These are phyloP conservation scores for Drosophila guanche DNA, from an alignment of 1,140 invertebrate genomes.

Conservation along the genomic window DNA sequence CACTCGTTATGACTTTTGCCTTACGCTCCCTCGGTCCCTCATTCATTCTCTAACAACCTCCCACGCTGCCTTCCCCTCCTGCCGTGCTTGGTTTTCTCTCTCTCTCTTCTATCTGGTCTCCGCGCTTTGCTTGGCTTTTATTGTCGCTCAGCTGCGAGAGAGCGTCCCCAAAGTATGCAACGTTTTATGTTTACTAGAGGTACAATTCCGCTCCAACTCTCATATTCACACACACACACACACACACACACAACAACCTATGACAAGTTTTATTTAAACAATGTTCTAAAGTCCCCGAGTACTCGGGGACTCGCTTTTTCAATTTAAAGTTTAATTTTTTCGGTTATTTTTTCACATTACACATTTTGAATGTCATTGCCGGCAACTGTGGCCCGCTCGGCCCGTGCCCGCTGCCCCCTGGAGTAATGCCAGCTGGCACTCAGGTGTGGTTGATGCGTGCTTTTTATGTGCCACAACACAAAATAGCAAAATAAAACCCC, in stretches of 20 bases:
- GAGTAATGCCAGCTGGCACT: constrained; percentile 36
- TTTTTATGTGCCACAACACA: constrained; percentile 16
- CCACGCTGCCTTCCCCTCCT: neutral
- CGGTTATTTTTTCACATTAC: constrained; percentile 50
- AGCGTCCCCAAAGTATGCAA: constrained; percentile 74
- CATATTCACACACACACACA: neutral
- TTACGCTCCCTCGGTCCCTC: constrained; percentile 20
- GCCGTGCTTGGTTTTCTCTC: neutral
- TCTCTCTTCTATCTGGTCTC: constrained; percentile 8
- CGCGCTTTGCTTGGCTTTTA: constrained; percentile 65
- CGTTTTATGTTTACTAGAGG: constrained; percentile 78
- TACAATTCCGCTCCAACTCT: constrained; percentile 38
- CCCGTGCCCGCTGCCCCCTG: constrained; percentile 18
- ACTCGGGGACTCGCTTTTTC: constrained; percentile 56
- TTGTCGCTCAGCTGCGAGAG: constrained; percentile 73
- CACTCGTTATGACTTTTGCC: constrained; percentile 80
- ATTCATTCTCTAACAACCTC: too few relatives aligned
- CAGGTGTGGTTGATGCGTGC: constrained; percentile 45
- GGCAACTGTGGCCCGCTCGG: constrained; percentile 50
- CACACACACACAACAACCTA: constrained; percentile 14
- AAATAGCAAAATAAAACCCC: too few relatives aligned
- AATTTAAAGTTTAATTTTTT: constrained; percentile 79
- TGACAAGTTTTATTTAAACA: constrained; percentile 62
- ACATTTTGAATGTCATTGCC: constrained; percentile 70
- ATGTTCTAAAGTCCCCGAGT: constrained; percentile 35